A percentile compares a stretch with the other conserved stretches of the same genome.
These are phyloP conservation scores for Zophobas morio DNA, from an alignment of 1,140 invertebrate species.

Conservation along the genomic window DNA sequence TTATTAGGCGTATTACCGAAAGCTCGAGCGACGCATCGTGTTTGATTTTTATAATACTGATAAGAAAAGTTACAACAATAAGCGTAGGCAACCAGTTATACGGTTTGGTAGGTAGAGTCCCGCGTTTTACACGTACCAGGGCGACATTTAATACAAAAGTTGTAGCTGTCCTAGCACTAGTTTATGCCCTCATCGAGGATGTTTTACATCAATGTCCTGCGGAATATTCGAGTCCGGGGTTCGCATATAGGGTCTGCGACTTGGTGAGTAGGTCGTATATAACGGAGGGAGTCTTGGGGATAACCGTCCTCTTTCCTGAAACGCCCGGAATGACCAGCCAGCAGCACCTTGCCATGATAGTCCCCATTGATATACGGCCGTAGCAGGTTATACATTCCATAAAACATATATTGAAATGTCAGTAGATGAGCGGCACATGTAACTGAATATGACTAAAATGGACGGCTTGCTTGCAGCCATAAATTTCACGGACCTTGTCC, in stretches of 20 bases:
- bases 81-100: constrained; percentile 45
- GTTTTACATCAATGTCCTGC: constrained; percentile 49
- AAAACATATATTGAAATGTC: constrained; percentile 66
- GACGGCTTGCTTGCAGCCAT: constrained; percentile 47
- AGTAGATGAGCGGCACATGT: constrained; percentile 58
- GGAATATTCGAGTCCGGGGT: constrained; percentile 52
- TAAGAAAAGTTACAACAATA: constrained; percentile 29
- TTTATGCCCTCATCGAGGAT: constrained; percentile 42
- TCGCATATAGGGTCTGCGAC: constrained; percentile 62
- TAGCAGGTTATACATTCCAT: constrained; percentile 63
- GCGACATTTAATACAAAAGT: constrained; percentile 34
- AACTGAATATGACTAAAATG: constrained; percentile 59
- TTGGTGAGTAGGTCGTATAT: constrained; percentile 51
- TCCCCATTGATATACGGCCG: constrained; percentile 63
- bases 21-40: neutral
- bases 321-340: constrained; percentile 57
- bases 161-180: constrained; percentile 24
- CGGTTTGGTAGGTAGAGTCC: neutral
- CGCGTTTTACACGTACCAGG: constrained; percentile 10
- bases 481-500: constrained; percentile 48
- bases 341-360: constrained; percentile 64
- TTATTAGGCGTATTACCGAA: constrained; percentile 31
- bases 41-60: neutral
- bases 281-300: constrained; percentile 52
- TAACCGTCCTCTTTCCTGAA: constrained; percentile 45